Percentiles rank a stretch among this genome's conserved stretches.
Conservation (phyloP, 2,888 invertebrate genomes). For the Nephrocerus scutellatus region DNA sequence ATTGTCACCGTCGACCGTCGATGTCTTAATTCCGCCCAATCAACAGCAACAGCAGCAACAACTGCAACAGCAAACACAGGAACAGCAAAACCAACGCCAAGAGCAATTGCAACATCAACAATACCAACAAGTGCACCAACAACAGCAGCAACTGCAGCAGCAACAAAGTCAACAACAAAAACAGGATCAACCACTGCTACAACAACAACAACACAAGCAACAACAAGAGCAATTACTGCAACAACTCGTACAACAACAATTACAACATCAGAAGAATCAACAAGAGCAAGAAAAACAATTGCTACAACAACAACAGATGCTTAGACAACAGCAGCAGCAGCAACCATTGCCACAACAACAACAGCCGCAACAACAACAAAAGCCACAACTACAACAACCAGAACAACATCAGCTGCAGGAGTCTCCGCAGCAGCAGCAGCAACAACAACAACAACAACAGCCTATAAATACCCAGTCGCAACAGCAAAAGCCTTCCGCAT, state of each 20-base stretch:
- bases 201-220: constrained; percentile 33
- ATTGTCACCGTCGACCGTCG: no score
- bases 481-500: constrained; percentile 8
- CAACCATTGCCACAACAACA: no score
- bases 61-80: constrained; percentile 26
- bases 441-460: no score
- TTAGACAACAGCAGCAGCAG: constrained; percentile 24
- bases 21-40: no score
- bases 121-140: constrained; percentile 10
- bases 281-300: constrained; percentile 29
- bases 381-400: constrained; percentile 27
- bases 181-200: constrained; percentile 42
- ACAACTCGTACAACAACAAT: constrained; percentile 35
- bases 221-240: constrained; percentile 35
- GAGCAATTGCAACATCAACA: constrained; percentile 15
- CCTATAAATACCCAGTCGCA: constrained; percentile 17
- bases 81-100: constrained; percentile 12
- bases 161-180: constrained; percentile 34
- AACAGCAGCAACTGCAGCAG: constrained; percentile 13
- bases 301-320: constrained; percentile 24
- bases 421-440: no score
- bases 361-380: constrained; percentile 24
- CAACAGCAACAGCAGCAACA: constrained; percentile 14
- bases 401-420: no score
- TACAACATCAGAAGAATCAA: constrained; percentile 25